phyloP scores from a whole-genome alignment of 2,888 invertebrate species.

The Aradus depressus region DNA sequence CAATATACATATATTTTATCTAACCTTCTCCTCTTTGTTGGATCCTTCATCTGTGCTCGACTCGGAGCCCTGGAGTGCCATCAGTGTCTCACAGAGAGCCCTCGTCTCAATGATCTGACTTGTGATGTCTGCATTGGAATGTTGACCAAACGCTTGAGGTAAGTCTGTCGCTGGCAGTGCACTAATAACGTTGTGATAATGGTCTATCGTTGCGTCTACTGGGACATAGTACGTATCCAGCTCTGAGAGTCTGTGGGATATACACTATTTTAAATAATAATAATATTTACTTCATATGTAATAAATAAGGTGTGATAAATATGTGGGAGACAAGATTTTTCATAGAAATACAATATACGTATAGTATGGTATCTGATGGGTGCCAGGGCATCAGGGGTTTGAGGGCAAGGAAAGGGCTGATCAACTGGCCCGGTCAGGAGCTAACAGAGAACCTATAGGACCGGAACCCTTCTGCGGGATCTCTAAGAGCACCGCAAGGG shows the following conservation, averaged over 20 bases:
- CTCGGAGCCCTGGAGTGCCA: conserved; percentile 61
- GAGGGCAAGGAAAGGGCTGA: too few species aligned
- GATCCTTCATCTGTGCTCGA: conserved; percentile 43
- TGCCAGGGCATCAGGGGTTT: too few species aligned
- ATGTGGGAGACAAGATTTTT: neutral
- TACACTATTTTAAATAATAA: too few species aligned
- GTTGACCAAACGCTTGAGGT: conserved; percentile 82
- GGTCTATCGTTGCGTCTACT: conserved; percentile 64
- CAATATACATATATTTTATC: neutral
- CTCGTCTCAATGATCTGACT: conserved; percentile 71
- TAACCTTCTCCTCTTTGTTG: conserved; percentile 46
- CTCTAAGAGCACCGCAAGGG: too few species aligned
- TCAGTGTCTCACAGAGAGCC: conserved; percentile 62
- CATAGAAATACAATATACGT: too few species aligned
- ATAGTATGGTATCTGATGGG: too few species aligned
- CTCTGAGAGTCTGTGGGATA: conserved; percentile 52
- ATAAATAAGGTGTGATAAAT: neutral
- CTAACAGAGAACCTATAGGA: too few species aligned
- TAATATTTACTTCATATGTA: neutral
- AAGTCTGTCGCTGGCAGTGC: conserved; percentile 65
- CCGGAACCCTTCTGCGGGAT: too few species aligned
- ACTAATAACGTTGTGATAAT: conserved; percentile 69
- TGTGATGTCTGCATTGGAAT: conserved; percentile 80
- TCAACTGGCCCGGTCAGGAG: too few species aligned
- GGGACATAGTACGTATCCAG: conserved; percentile 72